Evolutionary conservation across 1,140 invertebrate genomes (phyloP).

Genomic region (Ceratina calcarata): DNA sequence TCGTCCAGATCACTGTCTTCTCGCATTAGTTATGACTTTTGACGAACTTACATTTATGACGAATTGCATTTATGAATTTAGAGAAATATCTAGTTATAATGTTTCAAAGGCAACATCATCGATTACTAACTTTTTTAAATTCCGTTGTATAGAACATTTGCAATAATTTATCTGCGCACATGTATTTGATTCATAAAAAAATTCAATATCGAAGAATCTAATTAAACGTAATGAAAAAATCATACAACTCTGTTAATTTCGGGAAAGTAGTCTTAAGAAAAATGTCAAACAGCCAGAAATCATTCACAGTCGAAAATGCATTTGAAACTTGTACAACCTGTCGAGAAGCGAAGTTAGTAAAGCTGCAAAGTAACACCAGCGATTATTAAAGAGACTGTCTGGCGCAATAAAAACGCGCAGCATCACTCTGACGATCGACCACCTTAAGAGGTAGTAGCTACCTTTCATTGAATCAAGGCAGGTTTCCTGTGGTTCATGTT

Average conservation of each 20-base stretch:
- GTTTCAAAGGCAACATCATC: not conserved
- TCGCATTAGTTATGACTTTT: too few relatives aligned
- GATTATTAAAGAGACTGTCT: constrained; percentile 21
- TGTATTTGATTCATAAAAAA: not conserved
- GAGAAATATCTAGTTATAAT: too few relatives aligned
- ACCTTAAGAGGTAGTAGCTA: constrained; percentile 68
- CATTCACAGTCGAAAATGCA: constrained; percentile 2
- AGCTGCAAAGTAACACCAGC: constrained; percentile 48
- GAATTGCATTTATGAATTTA: too few relatives aligned
- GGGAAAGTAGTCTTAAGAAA: not conserved
- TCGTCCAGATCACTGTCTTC: not conserved
- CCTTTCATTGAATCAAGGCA: constrained; percentile 89
- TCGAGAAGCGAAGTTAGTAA: constrained; percentile 46
- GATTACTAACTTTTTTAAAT: not conserved
- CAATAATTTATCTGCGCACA: too few relatives aligned
- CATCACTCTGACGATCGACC: constrained; percentile 53
- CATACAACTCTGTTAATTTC: too few relatives aligned
- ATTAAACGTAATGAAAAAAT: not conserved
- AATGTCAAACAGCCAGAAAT: not conserved
- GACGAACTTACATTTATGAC: too few relatives aligned
- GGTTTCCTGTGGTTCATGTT: constrained; percentile 93
- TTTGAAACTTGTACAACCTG: not conserved
- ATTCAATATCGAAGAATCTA: not conserved
- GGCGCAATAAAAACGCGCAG: constrained; percentile 35
- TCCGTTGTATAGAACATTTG: not conserved